Base-by-base conservation (phyloP, 2,797 vertebrate genomes). In the Esox masquinongy region DNA sequence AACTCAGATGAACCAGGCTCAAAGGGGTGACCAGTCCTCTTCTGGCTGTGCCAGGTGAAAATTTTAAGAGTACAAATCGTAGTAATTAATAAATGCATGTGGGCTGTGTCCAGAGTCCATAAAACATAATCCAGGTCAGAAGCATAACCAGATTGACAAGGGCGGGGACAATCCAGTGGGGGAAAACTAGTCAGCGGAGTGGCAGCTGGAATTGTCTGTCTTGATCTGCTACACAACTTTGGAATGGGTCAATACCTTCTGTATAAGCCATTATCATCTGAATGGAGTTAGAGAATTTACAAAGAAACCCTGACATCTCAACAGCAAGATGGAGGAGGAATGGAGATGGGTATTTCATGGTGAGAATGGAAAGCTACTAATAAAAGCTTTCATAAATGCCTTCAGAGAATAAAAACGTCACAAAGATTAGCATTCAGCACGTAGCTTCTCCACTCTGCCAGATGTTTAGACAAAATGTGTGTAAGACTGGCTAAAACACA, bases 401-500 rank as follows among this genome's bases (percentile, higher is more conserved):
- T 68, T 34, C 5, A 17, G 22, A 66, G 36, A 63, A 63, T 59
- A 17, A 19, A 19, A 31, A 39, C 11, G 17, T 2, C 17, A 34
- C 66, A 34, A 12, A 5, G 34, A 39, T 34, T 68, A 68, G 29
- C 29, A 47, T 47, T 14, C 43, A 1, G 17, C 31, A 26, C 17
- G 6, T 34, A 68, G 31, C 29, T 16, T 16, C 66, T 68, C 17
- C 66, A 34, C 34, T 36, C 31, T 34, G 16, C 16, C 26, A 68
- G 16, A 68, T 39, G 34, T 39, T 39, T 19, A 22, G n/a, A 19
- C 12, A 9, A 19, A n/a, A 29, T 74, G 49, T 70, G 15, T 68
- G 7, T 72, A 59, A 59, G 56, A 59, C 56, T 59, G 39, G 29
- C 6, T 66, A 31, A 29, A 66, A 66, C 29, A 69, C 36, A 68